Evolutionary conservation across 1,140 invertebrate genomes (phyloP).

Genomic region (Leptinotarsa undecemlineata): DNA sequence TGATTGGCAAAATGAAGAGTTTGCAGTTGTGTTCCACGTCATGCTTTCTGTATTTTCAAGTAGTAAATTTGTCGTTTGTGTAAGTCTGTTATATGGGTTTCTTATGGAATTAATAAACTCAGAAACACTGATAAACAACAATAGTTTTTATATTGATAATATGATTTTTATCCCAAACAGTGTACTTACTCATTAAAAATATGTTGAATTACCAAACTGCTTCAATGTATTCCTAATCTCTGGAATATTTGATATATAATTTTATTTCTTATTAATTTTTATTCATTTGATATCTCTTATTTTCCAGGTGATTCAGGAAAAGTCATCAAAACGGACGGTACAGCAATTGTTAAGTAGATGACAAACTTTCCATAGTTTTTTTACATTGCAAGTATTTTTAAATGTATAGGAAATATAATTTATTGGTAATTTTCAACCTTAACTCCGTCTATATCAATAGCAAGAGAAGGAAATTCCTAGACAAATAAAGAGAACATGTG

Average conservation of each 20-base stretch:
- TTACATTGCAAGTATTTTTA: not conserved
- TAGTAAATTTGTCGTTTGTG: too few species aligned
- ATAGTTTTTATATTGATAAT: too few species aligned
- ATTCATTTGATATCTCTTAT: conserved; percentile 7
- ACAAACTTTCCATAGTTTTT: not conserved
- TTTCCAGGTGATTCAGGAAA: conserved; percentile 46
- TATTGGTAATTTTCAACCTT: not conserved
- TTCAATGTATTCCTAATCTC: not conserved
- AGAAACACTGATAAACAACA: too few species aligned
- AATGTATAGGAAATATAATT: conserved; percentile 4
- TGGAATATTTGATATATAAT: not conserved
- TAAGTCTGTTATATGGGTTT: too few species aligned
- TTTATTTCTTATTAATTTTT: not conserved
- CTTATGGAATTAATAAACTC: too few species aligned
- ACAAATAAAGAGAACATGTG: not conserved
- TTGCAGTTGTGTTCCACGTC: too few species aligned
- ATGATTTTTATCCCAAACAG: too few species aligned
- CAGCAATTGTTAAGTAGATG: not conserved
- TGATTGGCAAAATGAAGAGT: too few species aligned
- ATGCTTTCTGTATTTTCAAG: too few species aligned
- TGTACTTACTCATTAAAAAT: conserved; percentile 5
- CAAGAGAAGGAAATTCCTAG: not conserved
- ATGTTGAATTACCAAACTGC: not conserved
- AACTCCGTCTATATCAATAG: not conserved
- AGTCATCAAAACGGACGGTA: conserved; percentile 43